Evolutionary conservation across 1,140 invertebrate genomes (phyloP).

Genomic region (Drosophila littoralis): DNA sequence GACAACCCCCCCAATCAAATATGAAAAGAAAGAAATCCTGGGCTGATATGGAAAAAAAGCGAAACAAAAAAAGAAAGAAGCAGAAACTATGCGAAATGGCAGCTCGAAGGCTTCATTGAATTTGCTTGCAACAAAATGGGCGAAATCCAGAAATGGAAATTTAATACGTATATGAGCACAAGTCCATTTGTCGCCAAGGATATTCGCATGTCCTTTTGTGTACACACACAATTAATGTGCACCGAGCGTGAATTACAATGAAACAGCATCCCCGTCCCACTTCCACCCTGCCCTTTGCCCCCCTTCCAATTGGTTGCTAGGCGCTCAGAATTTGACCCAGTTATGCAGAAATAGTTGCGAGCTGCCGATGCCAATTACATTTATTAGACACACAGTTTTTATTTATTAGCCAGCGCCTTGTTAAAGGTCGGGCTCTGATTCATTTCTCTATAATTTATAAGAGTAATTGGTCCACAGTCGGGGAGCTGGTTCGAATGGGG

Average conservation of each 20-base stretch:
- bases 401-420: slow-evolving; percentile 54
- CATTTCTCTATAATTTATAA: slow-evolving; percentile 80
- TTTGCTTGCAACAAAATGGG: slow-evolving; percentile 55
- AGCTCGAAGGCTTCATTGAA: slow-evolving; percentile 66
- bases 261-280: neutral
- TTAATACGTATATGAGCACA: slow-evolving; percentile 54
- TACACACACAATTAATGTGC: slow-evolving; percentile 77
- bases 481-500: neutral
- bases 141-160: slow-evolving; percentile 63
- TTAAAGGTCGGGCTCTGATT: slow-evolving; percentile 40
- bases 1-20: slow-evolving; percentile 7
- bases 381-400: slow-evolving; percentile 74
- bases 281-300: neutral
- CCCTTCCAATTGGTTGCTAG: slow-evolving; percentile 45
- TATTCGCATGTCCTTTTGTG: slow-evolving; percentile 61
- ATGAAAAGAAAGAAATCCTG: slow-evolving; percentile 17
- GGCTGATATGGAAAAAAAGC: slow-evolving; percentile 1
- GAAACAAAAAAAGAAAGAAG: slow-evolving; percentile 36
- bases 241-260: slow-evolving; percentile 74
- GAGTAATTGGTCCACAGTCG: slow-evolving; percentile 60
- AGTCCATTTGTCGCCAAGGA: slow-evolving; percentile 71
- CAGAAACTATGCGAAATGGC: slow-evolving; percentile 41
- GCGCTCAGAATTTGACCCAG: slow-evolving; percentile 61
- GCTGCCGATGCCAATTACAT: slow-evolving; percentile 70
- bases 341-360: slow-evolving; percentile 59